A percentile compares a stretch with the other conserved stretches of the same genome.
phyloP scores from a whole-genome alignment of 2,113 vertebrate genomes.

The Stegostoma tigrinum region DNA sequence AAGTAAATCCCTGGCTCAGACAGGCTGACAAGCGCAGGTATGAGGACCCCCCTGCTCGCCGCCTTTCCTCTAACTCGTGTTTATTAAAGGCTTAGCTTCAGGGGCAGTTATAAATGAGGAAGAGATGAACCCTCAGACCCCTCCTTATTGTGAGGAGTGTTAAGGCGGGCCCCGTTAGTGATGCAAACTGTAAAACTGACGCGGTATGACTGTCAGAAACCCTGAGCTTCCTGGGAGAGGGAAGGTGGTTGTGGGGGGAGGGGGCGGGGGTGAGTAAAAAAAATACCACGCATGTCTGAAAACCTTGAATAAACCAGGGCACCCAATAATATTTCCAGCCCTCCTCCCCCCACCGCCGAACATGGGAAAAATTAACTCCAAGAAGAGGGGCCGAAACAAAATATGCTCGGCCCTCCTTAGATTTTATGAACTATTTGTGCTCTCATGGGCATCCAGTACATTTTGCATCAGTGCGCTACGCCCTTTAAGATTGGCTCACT shows the following conservation, averaged over 20 bases:
- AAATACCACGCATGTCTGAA: background rate
- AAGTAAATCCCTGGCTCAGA: slow-evolving; percentile 64
- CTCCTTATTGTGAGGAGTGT: slow-evolving; percentile 49
- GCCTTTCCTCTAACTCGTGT: slow-evolving; percentile 45
- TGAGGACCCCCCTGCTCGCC: slow-evolving; percentile 44
- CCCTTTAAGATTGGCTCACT: background rate
- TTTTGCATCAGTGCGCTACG: background rate
- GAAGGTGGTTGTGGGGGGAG: slow-evolving; percentile 38
- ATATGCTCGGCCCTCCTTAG: background rate
- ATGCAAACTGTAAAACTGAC: slow-evolving; percentile 57
- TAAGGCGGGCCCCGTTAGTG: slow-evolving; percentile 42
- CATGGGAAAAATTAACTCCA: background rate
- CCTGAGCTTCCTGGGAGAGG: slow-evolving; percentile 40
- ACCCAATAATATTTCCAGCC: background rate
- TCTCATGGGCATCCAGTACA: background rate
- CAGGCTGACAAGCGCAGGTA: slow-evolving; percentile 60
- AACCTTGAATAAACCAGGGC: background rate
- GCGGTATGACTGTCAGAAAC: slow-evolving; percentile 44
- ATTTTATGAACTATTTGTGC: background rate
- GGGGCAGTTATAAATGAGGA: slow-evolving; percentile 60
- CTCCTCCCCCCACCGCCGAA: too few species aligned
- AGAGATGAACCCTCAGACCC: slow-evolving; percentile 39
- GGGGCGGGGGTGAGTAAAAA: background rate
- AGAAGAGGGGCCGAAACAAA: background rate
- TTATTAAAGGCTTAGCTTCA: slow-evolving; percentile 62